These are phyloP conservation scores for Ia io DNA, from an alignment of 2,113 vertebrate genomes.

Conservation along the genomic window DNA sequence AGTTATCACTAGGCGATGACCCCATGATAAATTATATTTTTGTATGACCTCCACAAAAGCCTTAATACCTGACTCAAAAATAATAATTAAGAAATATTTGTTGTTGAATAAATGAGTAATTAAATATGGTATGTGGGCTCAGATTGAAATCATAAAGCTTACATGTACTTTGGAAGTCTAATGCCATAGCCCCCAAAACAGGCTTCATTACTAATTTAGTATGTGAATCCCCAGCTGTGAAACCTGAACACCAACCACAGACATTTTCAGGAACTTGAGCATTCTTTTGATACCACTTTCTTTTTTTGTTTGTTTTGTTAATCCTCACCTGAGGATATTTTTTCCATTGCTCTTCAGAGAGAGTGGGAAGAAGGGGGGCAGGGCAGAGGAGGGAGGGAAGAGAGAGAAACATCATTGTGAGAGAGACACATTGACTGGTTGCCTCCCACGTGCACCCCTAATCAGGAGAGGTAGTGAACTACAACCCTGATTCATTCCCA, in stretches of 20 bases:
- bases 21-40: background rate
- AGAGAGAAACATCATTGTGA: no score
- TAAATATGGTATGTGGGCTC: background rate
- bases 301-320: background rate
- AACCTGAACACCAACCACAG: background rate
- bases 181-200: background rate
- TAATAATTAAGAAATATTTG: background rate
- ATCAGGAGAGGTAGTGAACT: no score
- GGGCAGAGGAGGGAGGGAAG: no score
- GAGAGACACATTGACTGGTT: no score
- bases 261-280: background rate
- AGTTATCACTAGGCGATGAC: background rate
- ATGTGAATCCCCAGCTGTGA: background rate
- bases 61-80: background rate
- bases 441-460: no score
- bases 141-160: background rate
- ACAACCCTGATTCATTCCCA: no score
- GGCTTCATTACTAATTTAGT: background rate
- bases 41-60: background rate
- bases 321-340: no score
- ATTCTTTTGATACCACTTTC: background rate
- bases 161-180: background rate
- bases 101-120: background rate
- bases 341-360: no score
- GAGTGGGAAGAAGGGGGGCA: no score